A percentile compares a stretch with the other conserved stretches of the same genome.
These are phyloP conservation scores for Drosophila infuscata DNA, from an alignment of 2,888 invertebrate species.

Conservation along the genomic window DNA sequence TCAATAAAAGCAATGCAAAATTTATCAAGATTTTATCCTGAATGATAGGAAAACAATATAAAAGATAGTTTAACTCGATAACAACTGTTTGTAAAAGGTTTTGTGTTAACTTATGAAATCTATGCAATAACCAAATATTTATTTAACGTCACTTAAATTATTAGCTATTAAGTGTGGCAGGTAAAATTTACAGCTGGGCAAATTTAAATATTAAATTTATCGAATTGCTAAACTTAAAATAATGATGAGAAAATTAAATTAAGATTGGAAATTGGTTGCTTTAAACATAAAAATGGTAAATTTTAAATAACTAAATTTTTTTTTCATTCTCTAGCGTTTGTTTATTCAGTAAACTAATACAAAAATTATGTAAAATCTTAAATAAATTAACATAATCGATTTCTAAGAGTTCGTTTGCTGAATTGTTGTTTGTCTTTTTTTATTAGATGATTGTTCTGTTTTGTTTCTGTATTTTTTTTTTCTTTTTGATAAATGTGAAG, in stretches of 20 bases:
- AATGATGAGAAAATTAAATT: no score
- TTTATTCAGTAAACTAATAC: conserved; percentile 11
- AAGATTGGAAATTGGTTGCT: conserved; percentile 17
- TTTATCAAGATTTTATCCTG: background rate
- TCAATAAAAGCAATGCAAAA: conserved; percentile 6
- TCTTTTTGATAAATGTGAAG: conserved; percentile 49
- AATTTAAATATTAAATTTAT: conserved; percentile 1
- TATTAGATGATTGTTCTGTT: background rate
- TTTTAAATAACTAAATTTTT: background rate
- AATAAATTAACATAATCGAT: conserved; percentile 61
- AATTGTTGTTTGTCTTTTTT: conserved; percentile 11
- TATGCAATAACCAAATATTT: background rate
- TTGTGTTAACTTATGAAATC: background rate
- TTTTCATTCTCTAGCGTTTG: conserved; percentile 1
- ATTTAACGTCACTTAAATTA: background rate
- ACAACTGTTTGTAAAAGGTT: background rate
- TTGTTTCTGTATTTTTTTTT: background rate
- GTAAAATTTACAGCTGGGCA: background rate
- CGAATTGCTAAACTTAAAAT: background rate
- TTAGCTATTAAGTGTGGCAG: background rate
- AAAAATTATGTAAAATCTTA: conserved; percentile 9
- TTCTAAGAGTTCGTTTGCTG: conserved; percentile 28
- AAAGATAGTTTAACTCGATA: background rate
- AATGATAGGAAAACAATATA: background rate
- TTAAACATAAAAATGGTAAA: conserved; percentile 1